Conservation (phyloP, 2,888 invertebrate species). For the Andrena flavipes region DNA sequence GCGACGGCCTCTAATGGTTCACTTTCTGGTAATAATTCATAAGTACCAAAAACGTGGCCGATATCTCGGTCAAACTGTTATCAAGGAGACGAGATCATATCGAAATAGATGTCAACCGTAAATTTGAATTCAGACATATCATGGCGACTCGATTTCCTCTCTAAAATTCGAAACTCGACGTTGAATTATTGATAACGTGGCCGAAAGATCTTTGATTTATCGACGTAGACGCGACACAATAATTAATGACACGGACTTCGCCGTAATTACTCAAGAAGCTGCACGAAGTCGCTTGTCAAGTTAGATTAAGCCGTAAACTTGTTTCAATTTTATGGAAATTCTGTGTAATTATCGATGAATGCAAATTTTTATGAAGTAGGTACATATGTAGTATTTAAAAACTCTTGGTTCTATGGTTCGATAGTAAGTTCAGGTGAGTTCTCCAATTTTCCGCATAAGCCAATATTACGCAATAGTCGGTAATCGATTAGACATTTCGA, state of each 20-base stretch:
- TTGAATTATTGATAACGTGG: neutral
- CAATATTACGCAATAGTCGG: neutral
- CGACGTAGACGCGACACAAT: too few relatives aligned
- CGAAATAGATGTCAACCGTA: neutral
- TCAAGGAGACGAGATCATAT: neutral
- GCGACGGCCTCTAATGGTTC: conserved; percentile 20
- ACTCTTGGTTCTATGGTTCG: too few relatives aligned
- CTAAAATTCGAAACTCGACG: neutral
- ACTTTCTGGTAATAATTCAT: conserved; percentile 45
- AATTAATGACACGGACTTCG: neutral
- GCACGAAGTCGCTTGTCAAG: neutral
- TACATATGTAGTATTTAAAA: too few relatives aligned
- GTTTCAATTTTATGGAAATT: too few relatives aligned
- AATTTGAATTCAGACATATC: neutral
- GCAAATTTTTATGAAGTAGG: too few relatives aligned
- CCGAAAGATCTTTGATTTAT: neutral
- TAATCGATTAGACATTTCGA: conserved; percentile 15
- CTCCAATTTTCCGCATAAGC: neutral
- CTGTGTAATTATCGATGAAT: too few relatives aligned
- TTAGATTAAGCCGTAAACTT: too few relatives aligned
- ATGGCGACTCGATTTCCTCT: neutral
- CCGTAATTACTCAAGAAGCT: neutral
- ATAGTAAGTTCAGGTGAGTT: neutral
- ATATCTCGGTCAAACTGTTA: conserved; percentile 14
- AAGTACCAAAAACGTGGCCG: neutral